Evolutionary conservation across 2,113 vertebrate genomes (phyloP).

Genomic region (Plotosus lineatus): DNA sequence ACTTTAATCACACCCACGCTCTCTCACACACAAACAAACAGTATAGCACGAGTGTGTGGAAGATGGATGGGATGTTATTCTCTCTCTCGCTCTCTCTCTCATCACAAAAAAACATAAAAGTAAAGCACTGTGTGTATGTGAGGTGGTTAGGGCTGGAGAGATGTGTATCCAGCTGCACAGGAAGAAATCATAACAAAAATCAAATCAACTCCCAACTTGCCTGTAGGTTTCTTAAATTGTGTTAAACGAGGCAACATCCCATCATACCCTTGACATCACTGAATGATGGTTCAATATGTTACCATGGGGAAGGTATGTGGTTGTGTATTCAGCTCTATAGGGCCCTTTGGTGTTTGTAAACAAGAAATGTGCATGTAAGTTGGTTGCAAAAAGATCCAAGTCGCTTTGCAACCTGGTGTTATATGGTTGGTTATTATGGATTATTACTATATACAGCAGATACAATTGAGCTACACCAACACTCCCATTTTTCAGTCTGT

Average conservation of each 20-base stretch:
- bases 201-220: neutral
- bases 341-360: neutral
- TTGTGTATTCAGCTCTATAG: neutral
- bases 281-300: neutral
- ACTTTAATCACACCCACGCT: conserved; percentile 34
- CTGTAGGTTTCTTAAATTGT: neutral
- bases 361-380: neutral
- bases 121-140: neutral
- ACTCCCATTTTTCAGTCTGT: too few relatives aligned
- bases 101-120: neutral
- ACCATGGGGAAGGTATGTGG: neutral
- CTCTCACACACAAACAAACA: neutral
- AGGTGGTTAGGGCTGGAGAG: neutral
- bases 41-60: neutral
- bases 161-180: conserved; percentile 4
- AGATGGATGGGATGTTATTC: neutral
- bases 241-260: neutral
- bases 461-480: too few relatives aligned
- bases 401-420: neutral
- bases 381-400: neutral
- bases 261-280: neutral
- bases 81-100: neutral
- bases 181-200: neutral
- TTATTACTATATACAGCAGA: too few relatives aligned
- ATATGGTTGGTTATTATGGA: too few relatives aligned